A percentile compares a stretch with the other conserved stretches of the same genome.
Evolutionary conservation across 2,888 invertebrate genomes (phyloP).

Genomic region (Melieria crassipennis): DNA sequence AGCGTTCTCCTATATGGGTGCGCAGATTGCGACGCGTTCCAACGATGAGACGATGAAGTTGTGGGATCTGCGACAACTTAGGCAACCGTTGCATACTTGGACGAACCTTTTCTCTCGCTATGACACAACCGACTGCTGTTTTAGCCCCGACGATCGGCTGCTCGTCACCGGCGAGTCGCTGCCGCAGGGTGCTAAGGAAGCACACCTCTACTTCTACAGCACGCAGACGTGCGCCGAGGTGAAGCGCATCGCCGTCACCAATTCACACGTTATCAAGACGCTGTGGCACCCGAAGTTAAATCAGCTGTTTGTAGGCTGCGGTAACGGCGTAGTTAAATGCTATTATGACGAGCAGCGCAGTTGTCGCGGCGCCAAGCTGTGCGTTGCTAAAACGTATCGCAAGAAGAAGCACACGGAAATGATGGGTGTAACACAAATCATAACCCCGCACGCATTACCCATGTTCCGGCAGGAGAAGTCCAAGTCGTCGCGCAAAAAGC

Average conservation of each 20-base stretch:
- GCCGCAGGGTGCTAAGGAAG: constrained; percentile 72
- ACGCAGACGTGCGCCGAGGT: constrained; percentile 79
- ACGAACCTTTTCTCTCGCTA: constrained; percentile 83
- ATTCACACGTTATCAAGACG: constrained; percentile 86
- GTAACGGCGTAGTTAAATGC: constrained; percentile 88
- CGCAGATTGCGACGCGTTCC: constrained; percentile 78
- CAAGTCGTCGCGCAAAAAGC: constrained; percentile 86
- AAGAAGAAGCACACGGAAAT: constrained; percentile 87
- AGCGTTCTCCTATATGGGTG: constrained; percentile 83
- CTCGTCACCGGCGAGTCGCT: constrained; percentile 89
- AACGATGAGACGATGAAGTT: constrained; percentile 94
- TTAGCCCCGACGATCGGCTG: constrained; percentile 90
- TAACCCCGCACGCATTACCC: constrained; percentile 95
- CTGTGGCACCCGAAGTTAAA: constrained; percentile 98
- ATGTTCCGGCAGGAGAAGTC: constrained; percentile 93
- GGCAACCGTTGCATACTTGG: constrained; percentile 77
- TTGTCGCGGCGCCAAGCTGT: constrained; percentile 89
- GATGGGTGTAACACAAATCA: constrained; percentile 89
- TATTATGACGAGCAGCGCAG: constrained; percentile 91
- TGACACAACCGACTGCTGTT: constrained; percentile 78
- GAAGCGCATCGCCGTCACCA: constrained; percentile 78
- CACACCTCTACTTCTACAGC: constrained; percentile 82
- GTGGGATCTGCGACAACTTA: constrained; percentile 91
- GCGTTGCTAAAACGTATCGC: constrained; percentile 82
- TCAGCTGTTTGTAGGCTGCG: constrained; percentile 92